Base-by-base conservation (phyloP, 1,140 invertebrate genomes). In the Drosophila albomicans region DNA sequence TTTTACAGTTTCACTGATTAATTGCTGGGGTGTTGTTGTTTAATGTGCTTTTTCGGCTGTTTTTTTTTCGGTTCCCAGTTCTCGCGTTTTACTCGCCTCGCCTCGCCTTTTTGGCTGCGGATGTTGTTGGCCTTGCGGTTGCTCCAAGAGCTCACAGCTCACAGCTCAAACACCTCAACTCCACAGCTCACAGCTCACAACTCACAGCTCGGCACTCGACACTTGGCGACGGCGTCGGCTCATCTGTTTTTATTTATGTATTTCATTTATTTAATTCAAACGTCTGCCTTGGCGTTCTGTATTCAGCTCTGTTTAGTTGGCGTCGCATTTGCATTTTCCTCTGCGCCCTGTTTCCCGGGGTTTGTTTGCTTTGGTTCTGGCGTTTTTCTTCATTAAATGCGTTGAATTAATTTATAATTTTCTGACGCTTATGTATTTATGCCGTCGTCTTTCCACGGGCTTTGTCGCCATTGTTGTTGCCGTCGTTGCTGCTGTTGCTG, bases 361-460 rank as follows among this genome's bases (percentile, higher is more conserved):
- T 59, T 78, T 57, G 65, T 63, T 58, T 68, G 28, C 66, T 62
- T 67, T 74, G 35, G 51, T 64, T 82, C 65, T 64, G 71, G 71
- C 78, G 65, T 88, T 88, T 87, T 87, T 87, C 79, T 87, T 87
- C 84, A 87, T 87, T 88, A 87, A 87, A 87, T 77, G 84, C 84
- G 66, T 82, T 82, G 84, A 87, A 87, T 87, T 87, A 87, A 87
- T 87, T 88, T 87, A 88, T 87, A 87, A 87, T 87, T 88, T 87
- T 84, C 79, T 88, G 84, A 82, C 80, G 80, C 78, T 79, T 79
- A 77, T 70, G 58, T 75, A 75, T 84, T 84, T 80, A 85, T 80
- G 81, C 78, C 54, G 54, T 64, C 73, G 54, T 64, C 73, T 46
- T 15, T 67, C 25, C 56, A 15, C 41, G 13, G 41, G 38, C 30